phyloP scores from a whole-genome alignment of 1,140 invertebrate species.

The Temnothorax longispinosus region DNA sequence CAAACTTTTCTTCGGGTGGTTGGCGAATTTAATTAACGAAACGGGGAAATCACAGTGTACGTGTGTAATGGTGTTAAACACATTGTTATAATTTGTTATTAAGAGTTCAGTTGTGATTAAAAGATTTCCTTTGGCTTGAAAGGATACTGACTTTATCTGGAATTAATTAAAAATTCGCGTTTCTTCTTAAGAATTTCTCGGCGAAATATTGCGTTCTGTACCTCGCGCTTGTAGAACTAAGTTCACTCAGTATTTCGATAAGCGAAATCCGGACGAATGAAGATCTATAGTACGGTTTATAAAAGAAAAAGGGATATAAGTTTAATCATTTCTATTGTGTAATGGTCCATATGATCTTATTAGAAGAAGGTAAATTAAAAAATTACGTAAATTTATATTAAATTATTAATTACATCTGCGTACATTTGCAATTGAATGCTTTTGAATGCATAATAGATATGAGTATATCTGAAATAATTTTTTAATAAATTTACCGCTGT shows the following conservation, averaged over 20 bases:
- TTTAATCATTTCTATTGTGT: constrained; percentile 13
- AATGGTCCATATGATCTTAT: background rate
- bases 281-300: background rate
- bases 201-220: constrained; percentile 21
- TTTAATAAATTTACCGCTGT: background rate
- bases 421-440: too few relatives aligned
- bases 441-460: background rate
- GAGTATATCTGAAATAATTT: background rate
- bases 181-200: constrained; percentile 8
- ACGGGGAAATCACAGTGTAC: background rate
- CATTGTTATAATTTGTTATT: constrained; percentile 14
- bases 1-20: background rate
- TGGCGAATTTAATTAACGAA: constrained; percentile 30
- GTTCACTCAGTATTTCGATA: constrained; percentile 29
- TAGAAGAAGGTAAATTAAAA: constrained; percentile 9
- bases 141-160: constrained; percentile 26
- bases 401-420: background rate
- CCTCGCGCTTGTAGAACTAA: constrained; percentile 2
- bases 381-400: constrained; percentile 6
- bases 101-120: constrained; percentile 12
- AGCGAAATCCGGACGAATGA: background rate
- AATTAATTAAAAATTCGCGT: constrained; percentile 45
- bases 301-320: constrained; percentile 4
- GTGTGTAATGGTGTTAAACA: background rate
- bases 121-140: background rate